Base-by-base conservation (phyloP, 2,113 vertebrate genomes). In the Halichoeres trimaculatus region DNA sequence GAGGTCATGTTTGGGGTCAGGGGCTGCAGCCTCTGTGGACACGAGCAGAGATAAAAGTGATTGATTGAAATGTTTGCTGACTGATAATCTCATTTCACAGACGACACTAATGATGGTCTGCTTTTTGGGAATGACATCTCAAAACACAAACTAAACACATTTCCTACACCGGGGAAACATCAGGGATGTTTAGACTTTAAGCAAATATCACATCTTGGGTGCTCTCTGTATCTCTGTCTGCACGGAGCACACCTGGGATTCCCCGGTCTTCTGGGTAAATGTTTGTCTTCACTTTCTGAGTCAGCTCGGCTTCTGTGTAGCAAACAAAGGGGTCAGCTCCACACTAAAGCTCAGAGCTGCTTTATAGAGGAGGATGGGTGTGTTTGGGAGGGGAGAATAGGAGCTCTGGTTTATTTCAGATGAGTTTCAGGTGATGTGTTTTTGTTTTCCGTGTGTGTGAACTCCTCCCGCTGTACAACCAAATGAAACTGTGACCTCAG, bases 31-130 rank as follows among this genome's bases (percentile, higher is more conserved):
- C 50, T 74, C 62, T 64, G 64, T 56, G 61, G 24, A 66, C 38
- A 41, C 40, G 3, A 16, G 16, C 76, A 3, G 11, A 76, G 78
- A 87, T 78, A 85, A 65, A 13, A 65, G 24, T 30, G 62, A 81
- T 80, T 78, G 55, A 66, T 61, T 70, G 14, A 36, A 84, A 85
- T 86, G 78, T 89, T 85, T 85, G 63, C 58, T 26, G 36, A 56
- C 69, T 69, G 79, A 86, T 88, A 70, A 84, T 55, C 36, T 47
- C 16, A 64, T 66, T 81, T 70, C 10, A 69, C 41, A 40, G 59
- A 0, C 7, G 45, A 84, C 77, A 70, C 58, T 72, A 76, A 72
- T 10, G 10, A 6, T 30, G 3, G 3, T 3, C 30, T 30, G 30
- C 30, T 30, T 30, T 30, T 30, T 4, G 30, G 30, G 30, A n/a